These are phyloP conservation scores for Chaetura pelagica DNA, from an alignment of 2,113 vertebrate species.

Conservation along the genomic window DNA sequence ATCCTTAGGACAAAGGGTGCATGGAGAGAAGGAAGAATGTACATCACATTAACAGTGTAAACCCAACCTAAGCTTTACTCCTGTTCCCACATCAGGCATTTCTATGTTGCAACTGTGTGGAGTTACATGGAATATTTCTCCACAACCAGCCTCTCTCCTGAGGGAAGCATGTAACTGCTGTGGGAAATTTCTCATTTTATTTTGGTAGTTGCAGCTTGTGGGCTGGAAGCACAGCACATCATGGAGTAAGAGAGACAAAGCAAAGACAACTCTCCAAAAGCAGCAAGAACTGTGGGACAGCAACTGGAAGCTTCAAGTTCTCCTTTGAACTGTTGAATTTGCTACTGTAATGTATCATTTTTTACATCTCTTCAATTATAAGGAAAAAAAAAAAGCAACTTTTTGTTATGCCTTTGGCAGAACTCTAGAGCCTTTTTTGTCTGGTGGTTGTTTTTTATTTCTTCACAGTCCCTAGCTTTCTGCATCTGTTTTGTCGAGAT, in stretches of 20 bases:
- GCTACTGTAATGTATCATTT: not conserved
- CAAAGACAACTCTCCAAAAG: too few species aligned
- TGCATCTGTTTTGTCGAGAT: not conserved
- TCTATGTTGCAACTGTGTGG: fast-evolving
- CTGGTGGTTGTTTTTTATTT: too few species aligned
- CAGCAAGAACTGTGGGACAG: not conserved
- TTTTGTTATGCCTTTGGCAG: not conserved
- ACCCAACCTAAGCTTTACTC: not conserved
- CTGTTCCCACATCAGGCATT: not conserved
- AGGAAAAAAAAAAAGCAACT: not conserved
- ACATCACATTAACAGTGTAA: not conserved
- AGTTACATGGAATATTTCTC: not conserved
- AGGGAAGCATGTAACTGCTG: not conserved
- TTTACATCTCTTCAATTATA: not conserved
- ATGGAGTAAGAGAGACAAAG: too few species aligned
- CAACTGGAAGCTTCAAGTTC: not conserved
- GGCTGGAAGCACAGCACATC: too few species aligned
- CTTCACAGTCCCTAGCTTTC: not conserved
- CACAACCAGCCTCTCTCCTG: not conserved
- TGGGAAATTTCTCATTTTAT: not conserved
- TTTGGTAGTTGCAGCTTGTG: not conserved
- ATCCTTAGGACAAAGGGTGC: too few species aligned
- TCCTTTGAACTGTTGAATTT: not conserved
- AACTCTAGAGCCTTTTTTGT: not conserved
- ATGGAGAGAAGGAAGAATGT: too few species aligned